Percentiles rank a stretch among this genome's conserved stretches.
Evolutionary conservation across 2,888 invertebrate species (phyloP).

Genomic region (Glyphotaelius pellucidus): DNA sequence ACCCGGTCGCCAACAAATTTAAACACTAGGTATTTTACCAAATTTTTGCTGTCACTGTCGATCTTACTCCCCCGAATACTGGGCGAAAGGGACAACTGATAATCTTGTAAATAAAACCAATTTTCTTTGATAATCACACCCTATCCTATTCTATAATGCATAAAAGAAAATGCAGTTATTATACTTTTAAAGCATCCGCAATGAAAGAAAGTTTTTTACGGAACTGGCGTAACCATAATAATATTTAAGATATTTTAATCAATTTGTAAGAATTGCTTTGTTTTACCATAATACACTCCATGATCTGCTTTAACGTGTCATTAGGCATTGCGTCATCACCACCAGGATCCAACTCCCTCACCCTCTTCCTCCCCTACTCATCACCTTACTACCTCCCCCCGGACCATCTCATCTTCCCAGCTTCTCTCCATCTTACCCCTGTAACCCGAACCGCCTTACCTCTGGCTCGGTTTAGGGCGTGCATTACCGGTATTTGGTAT

Average conservation of each 20-base stretch:
- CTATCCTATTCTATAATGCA: too few species aligned
- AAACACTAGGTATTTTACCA: too few species aligned
- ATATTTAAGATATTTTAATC: background rate
- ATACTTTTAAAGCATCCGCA: too few species aligned
- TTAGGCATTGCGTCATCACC: background rate
- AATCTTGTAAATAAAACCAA: too few species aligned
- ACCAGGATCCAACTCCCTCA: background rate
- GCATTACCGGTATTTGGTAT: background rate
- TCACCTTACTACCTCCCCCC: background rate
- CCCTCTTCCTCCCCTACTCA: background rate
- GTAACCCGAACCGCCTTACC: background rate
- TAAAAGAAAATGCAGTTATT: too few species aligned
- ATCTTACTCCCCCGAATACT: too few species aligned
- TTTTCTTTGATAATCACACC: too few species aligned
- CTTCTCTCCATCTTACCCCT: background rate
- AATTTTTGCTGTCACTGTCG: too few species aligned
- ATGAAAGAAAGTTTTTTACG: too few species aligned
- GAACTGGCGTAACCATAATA: too few species aligned
- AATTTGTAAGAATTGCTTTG: background rate
- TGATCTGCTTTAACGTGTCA: background rate
- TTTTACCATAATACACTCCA: background rate
- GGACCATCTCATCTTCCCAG: background rate
- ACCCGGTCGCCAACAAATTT: too few species aligned
- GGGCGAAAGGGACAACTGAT: too few species aligned
- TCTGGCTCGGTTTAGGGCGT: background rate